A percentile compares a stretch with the other conserved stretches of the same genome.
phyloP scores from a whole-genome alignment of 2,797 vertebrate genomes.

The Eptatretus atami region DNA sequence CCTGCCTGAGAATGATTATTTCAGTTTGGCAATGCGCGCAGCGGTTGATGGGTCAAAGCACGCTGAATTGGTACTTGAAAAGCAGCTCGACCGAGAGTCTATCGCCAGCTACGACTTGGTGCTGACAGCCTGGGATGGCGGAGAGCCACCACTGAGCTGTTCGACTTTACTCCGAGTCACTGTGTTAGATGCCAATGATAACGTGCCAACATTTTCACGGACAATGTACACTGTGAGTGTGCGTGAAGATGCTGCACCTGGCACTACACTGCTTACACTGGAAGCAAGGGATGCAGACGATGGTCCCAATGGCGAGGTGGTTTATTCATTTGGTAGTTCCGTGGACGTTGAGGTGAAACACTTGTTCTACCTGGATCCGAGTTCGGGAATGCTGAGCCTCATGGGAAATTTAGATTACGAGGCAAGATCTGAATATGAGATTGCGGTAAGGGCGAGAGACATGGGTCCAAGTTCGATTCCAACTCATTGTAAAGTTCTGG shows the following conservation, averaged over 20 bases:
- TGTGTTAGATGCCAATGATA: background rate
- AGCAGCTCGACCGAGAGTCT: background rate
- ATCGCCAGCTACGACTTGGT: background rate
- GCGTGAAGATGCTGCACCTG: background rate
- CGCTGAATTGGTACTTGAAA: background rate
- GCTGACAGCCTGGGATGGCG: background rate
- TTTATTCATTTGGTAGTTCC: conserved; percentile 1
- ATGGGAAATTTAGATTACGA: background rate
- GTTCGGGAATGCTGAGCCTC: conserved; percentile 5
- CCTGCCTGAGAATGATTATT: background rate
- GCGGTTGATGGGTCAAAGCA: background rate
- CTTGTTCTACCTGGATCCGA: conserved; percentile 1
- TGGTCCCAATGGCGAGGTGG: background rate
- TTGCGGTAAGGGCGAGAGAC: background rate
- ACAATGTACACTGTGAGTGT: background rate
- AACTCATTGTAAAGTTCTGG: conserved; percentile 4
- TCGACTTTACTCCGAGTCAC: conserved; percentile 1
- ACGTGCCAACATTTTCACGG: background rate
- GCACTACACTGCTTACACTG: background rate
- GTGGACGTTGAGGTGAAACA: conserved; percentile 1
- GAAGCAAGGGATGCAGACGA: conserved; percentile 1
- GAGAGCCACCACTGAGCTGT: background rate
- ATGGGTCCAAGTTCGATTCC: conserved; percentile 4
- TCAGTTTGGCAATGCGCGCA: background rate
- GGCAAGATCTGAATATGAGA: conserved; percentile 1